phyloP scores from a whole-genome alignment of 1,140 invertebrate species.

The Trachymyrmex septentrionalis region DNA sequence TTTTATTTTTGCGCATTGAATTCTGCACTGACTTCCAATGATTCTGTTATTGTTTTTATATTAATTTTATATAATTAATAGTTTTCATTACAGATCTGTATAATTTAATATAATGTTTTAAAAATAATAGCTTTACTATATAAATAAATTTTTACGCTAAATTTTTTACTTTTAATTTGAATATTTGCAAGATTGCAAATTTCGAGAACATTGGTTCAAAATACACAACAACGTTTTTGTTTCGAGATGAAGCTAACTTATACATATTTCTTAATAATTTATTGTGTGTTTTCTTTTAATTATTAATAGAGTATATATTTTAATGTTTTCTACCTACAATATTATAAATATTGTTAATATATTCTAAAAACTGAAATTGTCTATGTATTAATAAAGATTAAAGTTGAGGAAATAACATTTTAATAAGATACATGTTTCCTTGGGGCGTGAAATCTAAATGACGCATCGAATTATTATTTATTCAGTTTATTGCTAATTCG shows the following conservation, averaged over 20 bases:
- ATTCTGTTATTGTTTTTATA: no score
- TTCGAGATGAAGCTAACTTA: neutral
- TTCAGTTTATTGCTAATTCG: neutral
- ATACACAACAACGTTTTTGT: neutral
- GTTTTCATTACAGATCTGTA: neutral
- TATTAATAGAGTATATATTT: neutral
- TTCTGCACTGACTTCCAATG: no score
- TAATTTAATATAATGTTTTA: neutral
- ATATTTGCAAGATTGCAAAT: neutral
- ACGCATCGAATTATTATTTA: neutral
- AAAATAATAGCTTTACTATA: neutral
- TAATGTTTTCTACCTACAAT: neutral
- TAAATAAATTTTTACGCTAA: neutral
- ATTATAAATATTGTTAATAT: neutral
- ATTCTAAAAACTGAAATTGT: neutral
- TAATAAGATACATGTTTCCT: constrained; percentile 2
- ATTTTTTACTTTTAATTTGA: neutral
- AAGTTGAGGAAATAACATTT: neutral
- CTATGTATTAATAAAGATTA: neutral
- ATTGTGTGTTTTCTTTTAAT: neutral
- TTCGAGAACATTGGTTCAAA: neutral
- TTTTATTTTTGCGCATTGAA: no score
- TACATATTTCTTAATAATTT: neutral
- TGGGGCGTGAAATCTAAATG: neutral
- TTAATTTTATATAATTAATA: no score